phyloP scores from a whole-genome alignment of 2,113 vertebrate species.

The Callospermophilus lateralis region DNA sequence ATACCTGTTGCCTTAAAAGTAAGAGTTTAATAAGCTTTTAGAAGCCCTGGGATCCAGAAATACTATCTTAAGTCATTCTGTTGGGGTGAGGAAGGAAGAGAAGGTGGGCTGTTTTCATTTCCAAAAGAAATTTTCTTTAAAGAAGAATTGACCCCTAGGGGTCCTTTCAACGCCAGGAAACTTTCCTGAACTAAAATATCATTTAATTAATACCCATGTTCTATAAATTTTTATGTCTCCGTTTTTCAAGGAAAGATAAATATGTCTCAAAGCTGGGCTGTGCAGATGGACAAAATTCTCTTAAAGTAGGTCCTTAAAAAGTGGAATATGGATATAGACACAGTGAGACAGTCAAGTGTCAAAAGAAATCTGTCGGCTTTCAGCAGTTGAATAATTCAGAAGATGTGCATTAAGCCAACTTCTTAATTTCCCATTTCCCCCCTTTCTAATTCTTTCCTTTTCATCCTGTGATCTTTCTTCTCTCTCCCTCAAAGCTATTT shows the following conservation, averaged over 20 bases:
- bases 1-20: slow-evolving; percentile 66
- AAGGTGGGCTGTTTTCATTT: slow-evolving; percentile 52
- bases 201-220: slow-evolving; percentile 78
- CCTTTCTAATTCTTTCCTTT: slow-evolving; percentile 72
- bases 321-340: slow-evolving; percentile 62
- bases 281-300: slow-evolving; percentile 74
- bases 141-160: slow-evolving; percentile 33
- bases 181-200: slow-evolving; percentile 54
- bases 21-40: slow-evolving; percentile 54
- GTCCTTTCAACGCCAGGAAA: slow-evolving; percentile 28
- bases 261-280: slow-evolving; percentile 72
- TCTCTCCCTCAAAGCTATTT: slow-evolving; percentile 72
- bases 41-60: slow-evolving; percentile 46
- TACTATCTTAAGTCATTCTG: neutral
- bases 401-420: slow-evolving; percentile 79
- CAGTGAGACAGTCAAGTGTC: slow-evolving; percentile 81
- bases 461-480: slow-evolving; percentile 75
- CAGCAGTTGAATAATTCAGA: slow-evolving; percentile 82
- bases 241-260: slow-evolving; percentile 77
- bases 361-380: slow-evolving; percentile 80
- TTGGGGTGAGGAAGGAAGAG: neutral
- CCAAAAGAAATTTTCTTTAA: slow-evolving; percentile 27
- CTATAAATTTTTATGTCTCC: slow-evolving; percentile 59
- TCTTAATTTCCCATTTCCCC: slow-evolving; percentile 78
- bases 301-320: slow-evolving; percentile 73